These are phyloP conservation scores for Leucophenga montana DNA, from an alignment of 2,888 invertebrate species.

Conservation along the genomic window DNA sequence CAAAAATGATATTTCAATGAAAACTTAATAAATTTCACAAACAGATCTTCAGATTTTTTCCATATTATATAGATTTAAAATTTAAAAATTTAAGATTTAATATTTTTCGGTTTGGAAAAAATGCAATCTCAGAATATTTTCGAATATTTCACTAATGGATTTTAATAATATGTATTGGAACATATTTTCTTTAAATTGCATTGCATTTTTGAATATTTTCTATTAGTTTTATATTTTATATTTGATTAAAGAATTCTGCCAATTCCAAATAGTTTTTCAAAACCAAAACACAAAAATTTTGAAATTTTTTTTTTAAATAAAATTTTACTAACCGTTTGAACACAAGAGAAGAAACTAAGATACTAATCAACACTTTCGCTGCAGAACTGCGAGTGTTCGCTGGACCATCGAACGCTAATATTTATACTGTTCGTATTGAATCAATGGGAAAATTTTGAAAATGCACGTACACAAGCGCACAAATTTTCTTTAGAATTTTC, in stretches of 20 bases:
- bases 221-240: slow-evolving; percentile 26
- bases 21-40: neutral
- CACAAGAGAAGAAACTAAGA: slow-evolving; percentile 64
- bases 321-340: slow-evolving; percentile 66
- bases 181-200: too few species aligned
- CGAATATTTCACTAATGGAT: too few species aligned
- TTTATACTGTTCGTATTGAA: slow-evolving; percentile 70
- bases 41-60: too few species aligned
- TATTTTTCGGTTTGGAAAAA: too few species aligned
- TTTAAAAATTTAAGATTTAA: too few species aligned
- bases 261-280: neutral
- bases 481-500: slow-evolving; percentile 50
- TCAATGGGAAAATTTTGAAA: slow-evolving; percentile 52
- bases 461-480: slow-evolving; percentile 48
- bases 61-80: too few species aligned
- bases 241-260: slow-evolving; percentile 9
- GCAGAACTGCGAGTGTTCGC: slow-evolving; percentile 74
- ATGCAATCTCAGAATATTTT: too few species aligned
- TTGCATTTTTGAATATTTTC: neutral
- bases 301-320: slow-evolving; percentile 12
- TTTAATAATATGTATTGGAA: too few species aligned
- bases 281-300: neutral
- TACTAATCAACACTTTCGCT: slow-evolving; percentile 73
- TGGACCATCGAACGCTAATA: slow-evolving; percentile 72
- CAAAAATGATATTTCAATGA: neutral